These are phyloP conservation scores for Anseranas semipalmata DNA, from an alignment of 2,113 vertebrate species.

Conservation along the genomic window DNA sequence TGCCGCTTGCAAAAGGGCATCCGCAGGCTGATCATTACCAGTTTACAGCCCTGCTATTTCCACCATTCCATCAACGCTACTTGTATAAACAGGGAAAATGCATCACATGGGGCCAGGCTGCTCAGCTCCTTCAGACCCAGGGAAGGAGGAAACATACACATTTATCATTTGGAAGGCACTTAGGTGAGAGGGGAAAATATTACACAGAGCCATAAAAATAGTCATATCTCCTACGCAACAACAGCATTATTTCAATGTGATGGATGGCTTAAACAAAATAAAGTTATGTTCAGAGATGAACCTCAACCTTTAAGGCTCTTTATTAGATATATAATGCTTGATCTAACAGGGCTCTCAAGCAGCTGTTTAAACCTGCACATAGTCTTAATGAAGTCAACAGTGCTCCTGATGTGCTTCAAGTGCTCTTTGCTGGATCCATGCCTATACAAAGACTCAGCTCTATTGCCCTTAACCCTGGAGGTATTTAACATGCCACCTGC, in stretches of 20 bases:
- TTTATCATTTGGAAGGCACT: neutral
- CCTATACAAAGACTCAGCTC: neutral
- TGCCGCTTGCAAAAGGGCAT: neutral
- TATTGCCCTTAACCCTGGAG: neutral
- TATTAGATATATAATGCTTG: neutral
- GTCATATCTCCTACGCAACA: neutral
- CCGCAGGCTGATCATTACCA: conserved; percentile 21
- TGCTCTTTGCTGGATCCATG: neutral
- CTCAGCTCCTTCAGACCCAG: neutral
- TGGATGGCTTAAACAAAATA: neutral
- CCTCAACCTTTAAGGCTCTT: neutral
- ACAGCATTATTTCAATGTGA: neutral
- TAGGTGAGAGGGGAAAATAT: neutral
- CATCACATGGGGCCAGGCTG: neutral
- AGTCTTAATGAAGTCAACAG: neutral
- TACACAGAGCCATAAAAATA: conserved; percentile 19
- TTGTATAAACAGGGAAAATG: conserved; percentile 40
- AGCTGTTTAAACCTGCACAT: neutral
- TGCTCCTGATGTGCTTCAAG: neutral
- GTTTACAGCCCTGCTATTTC: neutral
- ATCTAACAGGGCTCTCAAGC: neutral
- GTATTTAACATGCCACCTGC: neutral
- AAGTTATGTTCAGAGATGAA: neutral
- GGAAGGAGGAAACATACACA: neutral
- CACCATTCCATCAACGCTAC: conserved; percentile 3